phyloP scores from a whole-genome alignment of 2,113 vertebrate genomes.

The Entomyzon cyanotis region DNA sequence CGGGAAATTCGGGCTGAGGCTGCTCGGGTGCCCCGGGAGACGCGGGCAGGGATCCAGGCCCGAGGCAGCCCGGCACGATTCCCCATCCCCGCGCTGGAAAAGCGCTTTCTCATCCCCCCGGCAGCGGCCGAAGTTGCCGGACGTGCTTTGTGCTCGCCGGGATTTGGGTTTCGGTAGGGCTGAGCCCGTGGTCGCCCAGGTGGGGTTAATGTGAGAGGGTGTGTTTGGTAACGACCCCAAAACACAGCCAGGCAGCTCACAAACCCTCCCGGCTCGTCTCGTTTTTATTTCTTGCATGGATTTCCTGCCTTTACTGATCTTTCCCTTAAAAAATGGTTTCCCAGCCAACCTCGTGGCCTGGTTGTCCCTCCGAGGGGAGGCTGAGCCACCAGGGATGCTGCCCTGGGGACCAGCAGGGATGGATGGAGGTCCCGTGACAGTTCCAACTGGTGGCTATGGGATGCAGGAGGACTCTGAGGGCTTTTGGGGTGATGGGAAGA shows the following conservation, averaged over 20 bases:
- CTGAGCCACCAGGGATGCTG: rapidly evolving
- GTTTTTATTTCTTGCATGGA: rapidly evolving
- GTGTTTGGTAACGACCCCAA: background rate
- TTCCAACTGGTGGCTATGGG: rapidly evolving
- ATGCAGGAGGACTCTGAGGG: background rate
- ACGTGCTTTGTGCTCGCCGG: background rate
- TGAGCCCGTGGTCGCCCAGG: rapidly evolving
- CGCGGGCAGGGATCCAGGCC: background rate
- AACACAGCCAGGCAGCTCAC: background rate
- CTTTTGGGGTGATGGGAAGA: background rate
- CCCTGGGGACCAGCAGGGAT: background rate
- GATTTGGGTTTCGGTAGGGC: background rate
- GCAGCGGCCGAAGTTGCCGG: background rate
- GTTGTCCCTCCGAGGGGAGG: background rate
- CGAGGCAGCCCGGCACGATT: rapidly evolving
- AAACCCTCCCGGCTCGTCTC: background rate
- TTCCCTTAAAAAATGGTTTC: background rate
- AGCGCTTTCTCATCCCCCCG: conserved; percentile 1
- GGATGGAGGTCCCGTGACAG: background rate
- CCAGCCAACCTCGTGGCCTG: background rate
- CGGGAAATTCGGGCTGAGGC: background rate
- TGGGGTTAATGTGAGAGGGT: rapidly evolving
- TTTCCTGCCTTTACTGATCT: background rate
- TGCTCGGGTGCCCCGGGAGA: background rate
- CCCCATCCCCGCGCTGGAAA: background rate